Percentiles rank a stretch among this genome's conserved stretches.
Evolutionary conservation across 2,113 vertebrate species (phyloP).

Genomic region (Cisticola juncidis): DNA sequence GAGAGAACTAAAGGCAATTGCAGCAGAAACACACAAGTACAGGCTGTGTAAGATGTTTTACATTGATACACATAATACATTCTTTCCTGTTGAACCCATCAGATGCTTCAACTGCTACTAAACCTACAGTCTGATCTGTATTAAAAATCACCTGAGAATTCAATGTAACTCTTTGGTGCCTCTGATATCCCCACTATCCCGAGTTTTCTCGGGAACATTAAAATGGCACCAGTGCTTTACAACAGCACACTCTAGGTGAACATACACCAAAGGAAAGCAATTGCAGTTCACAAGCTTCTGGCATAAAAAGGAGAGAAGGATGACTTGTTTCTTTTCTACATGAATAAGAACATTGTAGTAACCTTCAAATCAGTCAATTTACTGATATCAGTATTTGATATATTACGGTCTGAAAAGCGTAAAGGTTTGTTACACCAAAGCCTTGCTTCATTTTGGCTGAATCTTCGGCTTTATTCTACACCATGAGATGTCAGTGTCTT

Average conservation of each 20-base stretch:
- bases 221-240: neutral
- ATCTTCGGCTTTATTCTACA: neutral
- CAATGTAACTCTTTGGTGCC: neutral
- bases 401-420: neutral
- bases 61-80: neutral
- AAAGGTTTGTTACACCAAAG: neutral
- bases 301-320: neutral
- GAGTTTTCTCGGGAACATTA: neutral
- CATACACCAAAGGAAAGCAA: neutral
- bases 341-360: neutral
- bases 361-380: neutral
- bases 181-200: neutral
- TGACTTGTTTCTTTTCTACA: neutral
- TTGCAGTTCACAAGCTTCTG: neutral
- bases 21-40: neutral
- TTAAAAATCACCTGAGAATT: neutral
- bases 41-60: neutral
- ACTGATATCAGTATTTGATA: neutral
- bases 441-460: neutral
- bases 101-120: neutral
- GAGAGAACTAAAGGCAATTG: neutral
- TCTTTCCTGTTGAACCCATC: neutral
- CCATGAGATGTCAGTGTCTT: neutral
- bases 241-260: neutral
- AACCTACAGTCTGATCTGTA: constrained; percentile 12